phyloP scores from a whole-genome alignment of 2,113 vertebrate species.

The Myrmophylax atrothorax region DNA sequence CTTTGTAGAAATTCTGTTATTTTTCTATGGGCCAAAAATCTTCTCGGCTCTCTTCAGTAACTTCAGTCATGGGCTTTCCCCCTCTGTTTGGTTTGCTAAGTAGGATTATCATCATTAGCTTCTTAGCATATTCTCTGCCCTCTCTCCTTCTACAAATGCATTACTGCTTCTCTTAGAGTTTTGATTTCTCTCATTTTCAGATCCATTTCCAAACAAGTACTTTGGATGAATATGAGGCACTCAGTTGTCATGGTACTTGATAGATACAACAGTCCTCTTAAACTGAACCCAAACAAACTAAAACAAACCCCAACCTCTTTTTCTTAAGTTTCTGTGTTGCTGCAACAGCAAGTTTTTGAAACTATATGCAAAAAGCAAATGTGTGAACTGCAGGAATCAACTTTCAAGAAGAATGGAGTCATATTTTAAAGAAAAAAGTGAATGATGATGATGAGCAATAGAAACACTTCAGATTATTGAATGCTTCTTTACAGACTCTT shows the following conservation, averaged over 20 bases:
- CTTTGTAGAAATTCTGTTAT: neutral
- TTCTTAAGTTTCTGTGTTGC: neutral
- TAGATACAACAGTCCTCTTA: neutral
- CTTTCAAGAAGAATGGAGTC: neutral
- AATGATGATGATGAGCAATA: too few relatives aligned
- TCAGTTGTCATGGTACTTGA: neutral
- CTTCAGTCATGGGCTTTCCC: neutral
- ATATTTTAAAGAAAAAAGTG: neutral
- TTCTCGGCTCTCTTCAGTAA: neutral
- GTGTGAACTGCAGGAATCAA: neutral
- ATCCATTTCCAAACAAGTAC: neutral
- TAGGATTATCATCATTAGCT: slow-evolving; percentile 39
- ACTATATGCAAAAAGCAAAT: neutral
- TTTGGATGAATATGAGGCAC: neutral
- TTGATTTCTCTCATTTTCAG: neutral
- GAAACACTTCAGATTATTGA: neutral
- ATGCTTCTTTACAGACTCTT: neutral
- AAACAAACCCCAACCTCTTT: neutral
- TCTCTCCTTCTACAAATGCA: neutral
- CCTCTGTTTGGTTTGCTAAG: slow-evolving; percentile 22
- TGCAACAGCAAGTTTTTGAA: neutral
- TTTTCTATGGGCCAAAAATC: neutral
- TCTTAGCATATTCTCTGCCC: neutral
- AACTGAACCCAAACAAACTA: neutral
- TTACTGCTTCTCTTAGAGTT: neutral